A percentile compares a stretch with the other conserved stretches of the same genome.
Conservation (phyloP, 2,113 vertebrate genomes). For the Platysteira castanea region DNA sequence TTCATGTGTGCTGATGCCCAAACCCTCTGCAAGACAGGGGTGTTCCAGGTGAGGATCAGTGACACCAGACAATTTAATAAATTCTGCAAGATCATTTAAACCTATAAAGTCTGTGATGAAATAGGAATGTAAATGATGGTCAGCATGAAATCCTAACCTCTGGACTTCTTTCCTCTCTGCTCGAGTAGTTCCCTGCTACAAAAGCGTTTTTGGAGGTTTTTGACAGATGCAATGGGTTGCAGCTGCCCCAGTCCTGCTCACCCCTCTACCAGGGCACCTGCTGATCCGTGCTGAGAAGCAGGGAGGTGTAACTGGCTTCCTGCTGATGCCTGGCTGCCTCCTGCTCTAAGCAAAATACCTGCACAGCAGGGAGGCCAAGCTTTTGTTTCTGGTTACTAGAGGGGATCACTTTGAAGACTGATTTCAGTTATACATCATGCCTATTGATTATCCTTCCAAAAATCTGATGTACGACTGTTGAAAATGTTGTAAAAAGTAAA, state of each 20-base stretch:
- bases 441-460: slow-evolving; percentile 68
- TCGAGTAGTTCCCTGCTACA: neutral
- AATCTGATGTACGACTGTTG: slow-evolving; percentile 59
- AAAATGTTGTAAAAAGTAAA: slow-evolving; percentile 62
- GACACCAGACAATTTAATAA: neutral
- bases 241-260: neutral
- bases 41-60: neutral
- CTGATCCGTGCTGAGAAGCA: slow-evolving; percentile 10
- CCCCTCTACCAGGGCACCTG: neutral
- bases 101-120: neutral
- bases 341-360: slow-evolving; percentile 56
- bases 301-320: slow-evolving; percentile 45
- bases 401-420: slow-evolving; percentile 63
- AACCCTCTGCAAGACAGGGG: neutral
- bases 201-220: neutral
- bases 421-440: slow-evolving; percentile 55
- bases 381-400: slow-evolving; percentile 66
- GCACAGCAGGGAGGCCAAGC: slow-evolving; percentile 18
- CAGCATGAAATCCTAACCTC: neutral
- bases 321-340: neutral
- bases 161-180: neutral
- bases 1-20: neutral
- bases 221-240: neutral
- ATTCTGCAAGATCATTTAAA: neutral
- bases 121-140: neutral